Evolutionary conservation across 2,888 invertebrate species (phyloP), one percentile per base, ranked within the genome.

Genomic region (Cephalotes varians): DNA sequence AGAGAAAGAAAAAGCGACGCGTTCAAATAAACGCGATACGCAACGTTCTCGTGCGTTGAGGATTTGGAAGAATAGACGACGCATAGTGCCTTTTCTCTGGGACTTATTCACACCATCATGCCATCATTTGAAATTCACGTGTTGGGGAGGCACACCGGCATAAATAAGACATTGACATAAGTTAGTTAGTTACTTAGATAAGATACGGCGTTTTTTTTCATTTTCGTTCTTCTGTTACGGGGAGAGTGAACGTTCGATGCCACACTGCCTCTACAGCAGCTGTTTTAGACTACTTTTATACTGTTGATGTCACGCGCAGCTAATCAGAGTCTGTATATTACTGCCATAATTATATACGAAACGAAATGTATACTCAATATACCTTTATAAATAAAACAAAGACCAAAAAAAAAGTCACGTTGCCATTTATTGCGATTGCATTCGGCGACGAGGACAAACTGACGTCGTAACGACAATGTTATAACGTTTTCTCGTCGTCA

Each of bases 351-450:
- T 88, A 91, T 92, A 85, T 65, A 44, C 44, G 64, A 91, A 90
- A 91, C 90, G 89, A 90, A 89, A 92, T 92, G 93, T 93, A 93
- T 93, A 93, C 91, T 91, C 93, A 90, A 89, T 91, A 92, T 92
- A 93, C 91, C 93, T 93, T 93, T 93, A 93, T 93, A 93, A 93
- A 93, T 93, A 93, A 93, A 93, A 89, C 80, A 86, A n/a, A 81
- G 84, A 90, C 60, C 80, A 80, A 86, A 87, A 89, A 69, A 60
- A 81, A n/a, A 37, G 15, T 3, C 10, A 34, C 0, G 18, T 60
- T 5, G 58, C 18, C n/a, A 12, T 49, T 12, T 4, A 25, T 44
- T 74, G 15, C 49, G 15, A 76, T 76, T 74, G 34, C 12, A 15
- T 12, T 15, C 44, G 18, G 18, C 15, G 44, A 47, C 18, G 10